Conservation (phyloP, 2,888 invertebrate species). For the Tyria jacobaeae region DNA sequence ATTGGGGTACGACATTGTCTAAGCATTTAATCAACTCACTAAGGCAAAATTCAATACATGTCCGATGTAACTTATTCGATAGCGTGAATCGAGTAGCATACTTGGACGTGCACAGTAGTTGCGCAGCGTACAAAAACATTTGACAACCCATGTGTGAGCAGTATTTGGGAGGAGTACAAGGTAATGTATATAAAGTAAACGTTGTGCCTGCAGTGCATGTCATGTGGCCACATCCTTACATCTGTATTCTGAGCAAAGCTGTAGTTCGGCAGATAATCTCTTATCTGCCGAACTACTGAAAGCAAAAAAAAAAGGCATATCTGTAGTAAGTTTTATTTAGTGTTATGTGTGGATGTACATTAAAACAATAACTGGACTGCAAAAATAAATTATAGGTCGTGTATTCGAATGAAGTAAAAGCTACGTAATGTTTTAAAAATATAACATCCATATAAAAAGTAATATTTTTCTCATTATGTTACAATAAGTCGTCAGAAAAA, state of each 20-base stretch:
- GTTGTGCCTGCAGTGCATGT: slow-evolving; percentile 3
- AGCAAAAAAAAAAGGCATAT: background rate
- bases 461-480: too few relatives aligned
- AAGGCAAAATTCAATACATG: slow-evolving; percentile 4
- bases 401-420: too few relatives aligned
- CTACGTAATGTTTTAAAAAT: too few relatives aligned
- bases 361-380: background rate
- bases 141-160: slow-evolving; percentile 17
- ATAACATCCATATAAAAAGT: too few relatives aligned
- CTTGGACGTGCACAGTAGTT: slow-evolving; percentile 1
- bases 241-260: slow-evolving; percentile 12
- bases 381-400: too few relatives aligned
- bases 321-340: too few relatives aligned
- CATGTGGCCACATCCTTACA: background rate
- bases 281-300: too few relatives aligned
- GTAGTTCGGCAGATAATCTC: background rate
- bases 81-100: slow-evolving; percentile 9
- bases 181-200: slow-evolving; percentile 22
- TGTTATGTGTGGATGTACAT: too few relatives aligned
- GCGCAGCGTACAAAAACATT: slow-evolving; percentile 1
- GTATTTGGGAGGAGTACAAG: slow-evolving; percentile 10
- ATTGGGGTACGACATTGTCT: too few relatives aligned
- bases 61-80: slow-evolving; percentile 14
- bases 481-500: too few relatives aligned
- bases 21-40: background rate